Base-by-base conservation (phyloP, 2,888 invertebrate genomes). In the Plutella xylostella region DNA sequence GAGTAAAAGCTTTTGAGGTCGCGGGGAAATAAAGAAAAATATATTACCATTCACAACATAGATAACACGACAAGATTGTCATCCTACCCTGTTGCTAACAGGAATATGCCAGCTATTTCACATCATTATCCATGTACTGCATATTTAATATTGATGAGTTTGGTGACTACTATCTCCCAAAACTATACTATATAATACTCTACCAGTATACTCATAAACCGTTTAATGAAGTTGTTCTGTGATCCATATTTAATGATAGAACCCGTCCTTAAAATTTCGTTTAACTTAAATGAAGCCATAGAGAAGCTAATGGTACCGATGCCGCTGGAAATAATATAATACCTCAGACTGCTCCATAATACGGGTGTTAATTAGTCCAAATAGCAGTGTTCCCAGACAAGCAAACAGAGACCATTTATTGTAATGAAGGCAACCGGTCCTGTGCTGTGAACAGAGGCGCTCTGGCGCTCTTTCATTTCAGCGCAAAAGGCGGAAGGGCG, bases 301-400 rank as follows among this genome's bases (percentile, higher is more conserved):
- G 37, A 19, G 14, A 40, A 42, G 22, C 19, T 30, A 31, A 42
- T 20, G 42, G 34, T 18, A 17, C 20, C 20, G 43, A 31, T 31
- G 43, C 22, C 30, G 18, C 28, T 21, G 28, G 38, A 44, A 44
- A 30, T 44, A 38, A 44, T 19, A 38, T 44, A 44, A 34, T 43
- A 19, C 42, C 38, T 20, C 43, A 25, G 34, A 30, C 40, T 38
- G 33, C 49, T 65, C 72, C 70, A 73, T 71, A 75, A 72, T 72
- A 68, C 71, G 64, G 63, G 58, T 43, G 74, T 71, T 79, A 83
- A 80, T 82, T 80, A 79, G 75, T 71, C 65, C 66, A 74, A 78
- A 79, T 77, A 77, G 72, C 73, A 72, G 68, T 71, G 71, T 75
- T 79, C 62, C 76, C 76, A 79, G 79, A 76, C 77, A 73, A 73